Conservation (phyloP, 2,113 vertebrate genomes). For the Pachycephala philippinensis region DNA sequence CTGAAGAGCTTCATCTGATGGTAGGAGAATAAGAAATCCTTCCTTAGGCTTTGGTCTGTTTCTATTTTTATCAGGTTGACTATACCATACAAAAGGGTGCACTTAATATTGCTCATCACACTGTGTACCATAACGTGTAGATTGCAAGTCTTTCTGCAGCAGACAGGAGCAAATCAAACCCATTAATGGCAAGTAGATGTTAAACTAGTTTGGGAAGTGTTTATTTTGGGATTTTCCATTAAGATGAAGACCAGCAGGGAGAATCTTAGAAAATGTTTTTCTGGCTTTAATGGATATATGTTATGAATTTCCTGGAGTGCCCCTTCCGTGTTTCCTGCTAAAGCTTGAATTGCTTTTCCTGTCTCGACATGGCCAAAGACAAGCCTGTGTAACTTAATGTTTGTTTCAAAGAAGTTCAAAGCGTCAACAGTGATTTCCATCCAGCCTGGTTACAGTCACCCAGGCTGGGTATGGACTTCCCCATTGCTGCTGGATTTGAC, state of each 20-base stretch:
- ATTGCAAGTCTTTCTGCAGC: not conserved
- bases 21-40: constrained; percentile 10
- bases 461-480: not conserved
- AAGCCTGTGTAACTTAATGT: not conserved
- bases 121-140: not conserved
- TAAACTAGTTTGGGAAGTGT: not conserved
- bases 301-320: not conserved
- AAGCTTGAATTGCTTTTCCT: not conserved
- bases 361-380: not conserved
- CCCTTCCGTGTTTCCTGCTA: not conserved
- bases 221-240: not conserved
- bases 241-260: not conserved
- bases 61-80: constrained; percentile 32
- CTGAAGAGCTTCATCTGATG: constrained; percentile 7
- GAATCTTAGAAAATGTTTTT: not conserved
- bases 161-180: not conserved
- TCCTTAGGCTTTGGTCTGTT: not conserved
- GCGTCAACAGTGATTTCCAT: not conserved
- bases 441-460: not conserved
- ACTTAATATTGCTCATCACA: not conserved
- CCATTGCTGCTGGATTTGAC: not conserved
- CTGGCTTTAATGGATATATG: not conserved
- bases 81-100: not conserved
- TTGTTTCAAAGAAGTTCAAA: not conserved
- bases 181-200: not conserved